Base-by-base conservation (phyloP, 2,113 vertebrate genomes). In the Callospermophilus lateralis region DNA sequence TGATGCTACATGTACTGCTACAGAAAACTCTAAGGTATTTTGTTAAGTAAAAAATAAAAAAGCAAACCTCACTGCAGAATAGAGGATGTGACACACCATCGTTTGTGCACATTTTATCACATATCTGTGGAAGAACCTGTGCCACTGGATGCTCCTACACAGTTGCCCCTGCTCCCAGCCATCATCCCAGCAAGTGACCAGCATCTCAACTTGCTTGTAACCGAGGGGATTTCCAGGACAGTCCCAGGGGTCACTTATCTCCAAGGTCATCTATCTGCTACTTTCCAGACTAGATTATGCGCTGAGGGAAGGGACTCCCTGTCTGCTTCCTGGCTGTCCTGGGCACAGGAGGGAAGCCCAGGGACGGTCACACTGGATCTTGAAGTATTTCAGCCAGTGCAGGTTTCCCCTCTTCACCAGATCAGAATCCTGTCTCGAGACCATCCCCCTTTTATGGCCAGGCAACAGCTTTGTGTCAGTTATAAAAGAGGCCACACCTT, bases 371-470 rank as follows among this genome's bases (percentile, higher is more conserved):
- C 6, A n/a, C 0, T 8, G 15, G 51, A 68, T 30, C 48, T 63
- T 4, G 20, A 6, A 13, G 32, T 13, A 9, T 78, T 58, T 58
- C 19, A 3, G 48, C 32, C 42, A 34, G 16, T 11, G 79, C 17
- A 42, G 81, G 24, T 28, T 86, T 63, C 20, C 89, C 95, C 72
- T 86, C 90, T 76, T 90, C 95, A 92, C 26, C n/a, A 74, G 45
- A 22, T 81, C 55, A 8, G 70, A 65, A 58, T 6, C 24, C 61
- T 63, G 19, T 61, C 63, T 51, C 74, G 83, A 89, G 63, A 32
- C n/a, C 7, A 1, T 34, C 55, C 53, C 45, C 70, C 74, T 95
- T 89, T 55, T 86, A 94, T 93, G 2, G 61, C 1, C 3, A 16
- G 70, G n/a, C 4, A 9, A n/a, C n/a, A 55, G 58, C 20, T 93